These are phyloP conservation scores for Drosophila sulfurigaster DNA, from an alignment of 1,140 invertebrate species.

Conservation along the genomic window DNA sequence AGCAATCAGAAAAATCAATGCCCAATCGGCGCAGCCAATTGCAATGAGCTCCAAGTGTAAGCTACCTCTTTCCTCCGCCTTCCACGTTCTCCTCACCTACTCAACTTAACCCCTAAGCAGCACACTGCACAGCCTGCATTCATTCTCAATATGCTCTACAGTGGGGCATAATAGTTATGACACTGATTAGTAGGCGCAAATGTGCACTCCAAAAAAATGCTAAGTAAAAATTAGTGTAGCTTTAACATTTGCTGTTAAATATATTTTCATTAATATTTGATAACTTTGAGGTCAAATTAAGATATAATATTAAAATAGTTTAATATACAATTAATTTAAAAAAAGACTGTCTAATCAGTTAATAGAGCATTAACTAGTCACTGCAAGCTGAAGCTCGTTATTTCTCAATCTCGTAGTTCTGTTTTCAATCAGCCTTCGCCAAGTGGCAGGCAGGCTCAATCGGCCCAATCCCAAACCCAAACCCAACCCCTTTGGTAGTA, in stretches of 20 bases:
- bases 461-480: neutral
- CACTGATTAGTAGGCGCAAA: neutral
- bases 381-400: neutral
- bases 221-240: too few species aligned
- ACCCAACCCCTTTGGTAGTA: neutral
- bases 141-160: conserved; percentile 31
- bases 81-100: neutral
- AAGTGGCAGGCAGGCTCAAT: conserved; percentile 35
- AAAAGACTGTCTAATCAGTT: too few species aligned
- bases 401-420: conserved; percentile 40
- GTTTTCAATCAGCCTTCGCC: conserved; percentile 50
- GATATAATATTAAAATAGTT: too few species aligned
- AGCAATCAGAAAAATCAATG: conserved; percentile 73
- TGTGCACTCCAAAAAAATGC: too few species aligned
- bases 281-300: too few species aligned
- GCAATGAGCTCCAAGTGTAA: conserved; percentile 71
- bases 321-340: too few species aligned
- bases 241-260: too few species aligned
- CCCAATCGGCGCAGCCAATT: conserved; percentile 65
- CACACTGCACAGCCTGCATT: conserved; percentile 25
- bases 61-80: conserved; percentile 25
- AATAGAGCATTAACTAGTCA: neutral
- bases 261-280: too few species aligned
- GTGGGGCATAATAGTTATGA: neutral
- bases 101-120: conserved; percentile 31